These are phyloP conservation scores for Druon quercuslanigerum DNA, from an alignment of 1,140 invertebrate species.

Conservation along the genomic window DNA sequence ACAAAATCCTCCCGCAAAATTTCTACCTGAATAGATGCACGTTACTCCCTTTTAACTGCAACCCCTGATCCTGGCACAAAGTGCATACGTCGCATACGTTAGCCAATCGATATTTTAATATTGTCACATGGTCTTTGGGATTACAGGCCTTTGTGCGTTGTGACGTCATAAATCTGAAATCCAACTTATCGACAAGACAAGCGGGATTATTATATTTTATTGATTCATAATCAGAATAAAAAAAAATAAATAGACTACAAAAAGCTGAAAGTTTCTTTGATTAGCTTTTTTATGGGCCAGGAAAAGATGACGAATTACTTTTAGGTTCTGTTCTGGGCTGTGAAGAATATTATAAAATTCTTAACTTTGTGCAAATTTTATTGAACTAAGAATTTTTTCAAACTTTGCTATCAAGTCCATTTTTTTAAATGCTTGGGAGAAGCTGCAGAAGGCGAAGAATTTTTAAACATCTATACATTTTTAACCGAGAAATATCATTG, in stretches of 20 bases:
- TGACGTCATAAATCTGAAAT: conserved; percentile 50
- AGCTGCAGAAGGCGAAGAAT: too few relatives aligned
- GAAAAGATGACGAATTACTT: too few relatives aligned
- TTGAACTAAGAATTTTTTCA: too few relatives aligned
- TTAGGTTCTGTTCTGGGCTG: too few relatives aligned
- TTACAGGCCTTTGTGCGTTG: conserved; percentile 68
- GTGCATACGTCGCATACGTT: conserved; percentile 75
- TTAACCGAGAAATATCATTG: too few relatives aligned
- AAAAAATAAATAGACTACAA: not conserved
- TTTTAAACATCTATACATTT: too few relatives aligned
- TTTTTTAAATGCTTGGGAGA: too few relatives aligned
- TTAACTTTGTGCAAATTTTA: too few relatives aligned
- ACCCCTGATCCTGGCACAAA: conserved; percentile 68
- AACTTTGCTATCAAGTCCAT: too few relatives aligned
- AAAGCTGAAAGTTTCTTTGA: too few relatives aligned
- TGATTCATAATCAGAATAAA: not conserved
- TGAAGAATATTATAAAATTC: too few relatives aligned
- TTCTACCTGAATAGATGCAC: conserved; percentile 55
- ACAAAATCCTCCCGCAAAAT: conserved; percentile 51
- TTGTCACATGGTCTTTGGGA: conserved; percentile 63
- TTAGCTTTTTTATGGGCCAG: too few relatives aligned
- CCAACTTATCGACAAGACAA: not conserved
- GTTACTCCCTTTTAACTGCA: conserved; percentile 62
- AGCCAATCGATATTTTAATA: conserved; percentile 76
- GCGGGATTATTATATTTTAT: conserved; percentile 1